Base-by-base conservation (phyloP, 1,140 invertebrate genomes). In the Pteromalus puparum region DNA sequence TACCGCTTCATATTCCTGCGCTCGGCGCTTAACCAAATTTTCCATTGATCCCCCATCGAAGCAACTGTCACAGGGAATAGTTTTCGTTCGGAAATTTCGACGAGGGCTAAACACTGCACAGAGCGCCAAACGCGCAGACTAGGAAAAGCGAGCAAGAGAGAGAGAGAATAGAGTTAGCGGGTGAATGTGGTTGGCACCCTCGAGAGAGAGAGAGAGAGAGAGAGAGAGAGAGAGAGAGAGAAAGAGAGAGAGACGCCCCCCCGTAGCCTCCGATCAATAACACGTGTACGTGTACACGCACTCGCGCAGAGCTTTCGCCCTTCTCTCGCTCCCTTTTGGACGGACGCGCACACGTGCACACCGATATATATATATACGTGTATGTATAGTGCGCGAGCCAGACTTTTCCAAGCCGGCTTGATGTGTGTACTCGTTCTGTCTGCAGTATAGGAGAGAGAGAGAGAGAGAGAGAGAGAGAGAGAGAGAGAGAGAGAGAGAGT, bases 181-280 rank as follows among this genome's bases (percentile, higher is more conserved):
- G 53, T 18, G 72, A 75, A 82, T 82, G 81, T 30, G 75, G 82
- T 79, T 79, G 82, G 67, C 82, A 74, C 68, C 82, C 76, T 74
- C 76, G n/a, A 34, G 10, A 53, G 75, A 13, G 42, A 18, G 24
- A 26, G 46, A 48, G 74, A 76, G 74, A 76, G 76, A 78, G 76
- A 78, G 76, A 67, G 48, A 78, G 48, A 78, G 76, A 65, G 48
- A 65, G 48, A 65, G 76, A 13, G 53, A 34, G n/a, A 76, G 74
- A 38, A 34, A 74, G 1, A 21, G 72, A 28, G 67, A 53, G 67
- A 77, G 75, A 38, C 48, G 81, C 70, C 24, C 26, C 26, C 42
- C 68, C 18, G 28, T 53, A 4, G 30, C 65, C 65, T 34, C 78
- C 72, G 78, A 85, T 85, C 78, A 81, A 85, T 85, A 85, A 70